Conservation (phyloP, 2,888 invertebrate species). For the Diadegma fenestrale region DNA sequence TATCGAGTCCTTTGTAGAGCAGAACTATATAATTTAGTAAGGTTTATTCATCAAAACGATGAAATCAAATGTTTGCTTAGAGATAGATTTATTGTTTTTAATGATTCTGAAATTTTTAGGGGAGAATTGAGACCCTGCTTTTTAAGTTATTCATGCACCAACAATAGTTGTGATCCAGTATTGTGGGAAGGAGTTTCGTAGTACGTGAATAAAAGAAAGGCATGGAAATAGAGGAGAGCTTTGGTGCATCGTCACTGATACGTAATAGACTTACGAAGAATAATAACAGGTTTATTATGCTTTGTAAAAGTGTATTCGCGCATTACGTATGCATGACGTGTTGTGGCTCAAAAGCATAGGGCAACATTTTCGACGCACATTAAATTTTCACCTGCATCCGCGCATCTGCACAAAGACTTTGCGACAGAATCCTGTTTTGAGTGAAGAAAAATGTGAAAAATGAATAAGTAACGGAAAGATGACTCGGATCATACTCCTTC, state of each 20-base stretch:
- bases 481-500: slow-evolving; percentile 48
- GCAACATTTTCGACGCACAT: slow-evolving; percentile 12
- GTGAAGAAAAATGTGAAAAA: slow-evolving; percentile 12
- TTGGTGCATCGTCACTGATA: neutral
- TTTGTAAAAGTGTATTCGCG: neutral
- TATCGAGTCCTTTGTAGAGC: neutral
- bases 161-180: neutral
- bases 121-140: neutral
- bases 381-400: slow-evolving; percentile 45
- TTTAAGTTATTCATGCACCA: neutral
- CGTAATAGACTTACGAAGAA: neutral
- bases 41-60: neutral
- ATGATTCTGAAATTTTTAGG: too few species aligned
- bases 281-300: slow-evolving; percentile 1
- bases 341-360: neutral
- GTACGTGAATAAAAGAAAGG: neutral
- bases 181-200: neutral
- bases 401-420: slow-evolving; percentile 40
- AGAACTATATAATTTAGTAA: neutral
- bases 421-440: slow-evolving; percentile 53
- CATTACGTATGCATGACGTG: neutral
- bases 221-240: neutral
- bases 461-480: slow-evolving; percentile 32
- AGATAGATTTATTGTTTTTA: neutral
- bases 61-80: neutral